Evolutionary conservation across 2,113 vertebrate genomes (phyloP).

Genomic region (Danionella cerebrum): DNA sequence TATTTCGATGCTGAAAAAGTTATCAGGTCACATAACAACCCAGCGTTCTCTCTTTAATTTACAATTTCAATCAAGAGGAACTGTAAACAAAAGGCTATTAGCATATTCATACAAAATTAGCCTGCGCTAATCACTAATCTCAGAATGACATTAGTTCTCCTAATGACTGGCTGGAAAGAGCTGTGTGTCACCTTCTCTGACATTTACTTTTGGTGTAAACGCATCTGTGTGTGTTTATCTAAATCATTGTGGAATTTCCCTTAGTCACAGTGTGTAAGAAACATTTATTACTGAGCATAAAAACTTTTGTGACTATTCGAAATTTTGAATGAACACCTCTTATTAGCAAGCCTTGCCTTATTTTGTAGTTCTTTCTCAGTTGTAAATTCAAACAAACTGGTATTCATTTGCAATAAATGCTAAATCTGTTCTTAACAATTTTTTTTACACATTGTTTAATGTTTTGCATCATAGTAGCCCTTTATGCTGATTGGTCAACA

Average conservation of each 20-base stretch:
- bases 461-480: no score
- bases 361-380: no score
- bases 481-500: no score
- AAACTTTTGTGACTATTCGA: no score
- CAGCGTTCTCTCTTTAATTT: slow-evolving; percentile 28
- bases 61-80: slow-evolving; percentile 24
- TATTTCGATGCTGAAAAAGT: slow-evolving; percentile 30
- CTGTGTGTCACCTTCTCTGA: not conserved
- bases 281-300: no score
- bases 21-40: slow-evolving; percentile 1
- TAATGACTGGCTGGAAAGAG: not conserved
- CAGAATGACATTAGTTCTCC: slow-evolving; percentile 1
- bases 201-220: not conserved
- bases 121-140: not conserved
- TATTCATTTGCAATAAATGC: no score
- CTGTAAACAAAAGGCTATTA: slow-evolving; percentile 39
- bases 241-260: not conserved
- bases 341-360: no score
- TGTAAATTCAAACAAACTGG: no score
- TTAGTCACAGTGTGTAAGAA: no score
- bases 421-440: no score
- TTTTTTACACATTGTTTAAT: no score
- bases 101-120: slow-evolving; percentile 39
- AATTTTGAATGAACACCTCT: no score
- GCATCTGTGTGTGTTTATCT: not conserved